These are phyloP conservation scores for Cryptocephalus primarius DNA, from an alignment of 2,888 invertebrate species.

Conservation along the genomic window DNA sequence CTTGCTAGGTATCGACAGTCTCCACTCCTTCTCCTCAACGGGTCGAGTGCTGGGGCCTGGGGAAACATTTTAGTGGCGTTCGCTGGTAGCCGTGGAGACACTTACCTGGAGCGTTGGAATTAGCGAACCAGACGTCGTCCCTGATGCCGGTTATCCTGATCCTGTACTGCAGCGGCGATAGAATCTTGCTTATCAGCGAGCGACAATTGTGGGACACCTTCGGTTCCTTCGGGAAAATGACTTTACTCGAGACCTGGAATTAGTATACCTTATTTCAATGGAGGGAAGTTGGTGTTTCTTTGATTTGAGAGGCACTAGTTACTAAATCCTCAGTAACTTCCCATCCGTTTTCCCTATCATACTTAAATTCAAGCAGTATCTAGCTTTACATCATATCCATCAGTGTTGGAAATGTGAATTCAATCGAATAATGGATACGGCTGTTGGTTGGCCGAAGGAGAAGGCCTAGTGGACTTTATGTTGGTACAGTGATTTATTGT, in stretches of 20 bases:
- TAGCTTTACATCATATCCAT: not conserved
- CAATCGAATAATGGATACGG: too few relatives aligned
- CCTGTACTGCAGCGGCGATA: conserved; percentile 57
- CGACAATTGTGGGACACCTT: conserved; percentile 54
- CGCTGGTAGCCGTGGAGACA: not conserved
- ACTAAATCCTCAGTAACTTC: too few relatives aligned
- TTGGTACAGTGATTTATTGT: too few relatives aligned
- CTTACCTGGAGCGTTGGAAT: conserved; percentile 1
- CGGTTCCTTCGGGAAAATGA: conserved; percentile 56
- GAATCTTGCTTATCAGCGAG: conserved; percentile 56
- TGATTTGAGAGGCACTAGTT: too few relatives aligned
- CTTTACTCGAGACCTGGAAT: conserved; percentile 58
- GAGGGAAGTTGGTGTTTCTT: too few relatives aligned
- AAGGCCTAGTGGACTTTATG: too few relatives aligned
- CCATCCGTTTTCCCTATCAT: too few relatives aligned
- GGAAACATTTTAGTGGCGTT: conserved; percentile 3
- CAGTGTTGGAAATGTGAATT: too few relatives aligned
- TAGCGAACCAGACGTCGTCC: conserved; percentile 54
- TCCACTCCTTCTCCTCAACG: conserved; percentile 5
- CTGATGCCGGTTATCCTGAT: conserved; percentile 55
- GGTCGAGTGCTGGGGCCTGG: conserved; percentile 6
- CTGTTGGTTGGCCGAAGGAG: too few relatives aligned
- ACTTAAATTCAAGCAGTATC: too few relatives aligned
- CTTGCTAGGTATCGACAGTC: conserved; percentile 9
- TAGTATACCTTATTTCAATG: conserved; percentile 30